phyloP scores from a whole-genome alignment of 2,888 invertebrate species.

The Carpatolechia fugitivella region DNA sequence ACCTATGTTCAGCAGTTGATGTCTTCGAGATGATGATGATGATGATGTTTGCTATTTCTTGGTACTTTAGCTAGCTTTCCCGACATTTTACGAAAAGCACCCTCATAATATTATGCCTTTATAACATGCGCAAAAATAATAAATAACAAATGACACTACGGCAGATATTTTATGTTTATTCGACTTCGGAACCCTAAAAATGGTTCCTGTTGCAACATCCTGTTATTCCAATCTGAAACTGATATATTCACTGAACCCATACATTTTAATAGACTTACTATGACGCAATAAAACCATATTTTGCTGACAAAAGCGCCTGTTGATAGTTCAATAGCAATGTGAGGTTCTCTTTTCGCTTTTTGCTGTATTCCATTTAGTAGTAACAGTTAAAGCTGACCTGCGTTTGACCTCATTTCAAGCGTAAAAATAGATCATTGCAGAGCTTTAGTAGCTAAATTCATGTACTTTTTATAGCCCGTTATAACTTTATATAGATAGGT shows the following conservation, averaged over 20 bases:
- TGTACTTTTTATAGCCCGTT: no score
- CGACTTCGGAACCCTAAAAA: constrained; percentile 15
- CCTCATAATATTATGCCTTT: no score
- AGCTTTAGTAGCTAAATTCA: no score
- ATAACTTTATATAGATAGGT: no score
- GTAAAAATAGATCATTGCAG: not conserved
- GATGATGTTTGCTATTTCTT: no score
- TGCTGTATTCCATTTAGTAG: constrained; percentile 5
- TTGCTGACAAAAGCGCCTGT: constrained; percentile 11
- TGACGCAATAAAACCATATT: constrained; percentile 19
- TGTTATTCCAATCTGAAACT: constrained; percentile 56
- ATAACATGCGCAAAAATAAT: no score
- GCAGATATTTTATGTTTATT: not conserved
- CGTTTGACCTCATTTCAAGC: not conserved
- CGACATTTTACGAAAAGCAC: no score
- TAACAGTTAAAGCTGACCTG: not conserved
- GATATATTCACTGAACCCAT: constrained; percentile 43
- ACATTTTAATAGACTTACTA: constrained; percentile 41
- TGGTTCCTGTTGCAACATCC: constrained; percentile 37
- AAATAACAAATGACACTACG: no score
- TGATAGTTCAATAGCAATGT: constrained; percentile 6
- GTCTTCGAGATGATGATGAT: no score
- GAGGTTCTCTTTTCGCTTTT: not conserved
- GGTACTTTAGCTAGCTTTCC: no score
- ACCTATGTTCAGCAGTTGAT: no score